phyloP scores from a whole-genome alignment of 2,888 invertebrate genomes.

The Calliphora vomitoria region DNA sequence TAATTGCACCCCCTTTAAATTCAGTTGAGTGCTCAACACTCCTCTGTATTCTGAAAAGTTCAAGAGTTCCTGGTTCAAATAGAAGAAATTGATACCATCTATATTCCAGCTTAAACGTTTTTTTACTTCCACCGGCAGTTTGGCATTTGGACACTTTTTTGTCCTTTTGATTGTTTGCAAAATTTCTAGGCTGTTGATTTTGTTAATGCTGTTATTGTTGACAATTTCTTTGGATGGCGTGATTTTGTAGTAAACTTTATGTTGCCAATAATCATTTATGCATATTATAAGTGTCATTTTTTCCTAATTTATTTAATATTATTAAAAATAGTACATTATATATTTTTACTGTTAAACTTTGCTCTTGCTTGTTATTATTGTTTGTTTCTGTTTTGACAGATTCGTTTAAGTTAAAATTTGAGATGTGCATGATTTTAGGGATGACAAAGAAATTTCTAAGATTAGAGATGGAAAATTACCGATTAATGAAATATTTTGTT shows the following conservation, averaged over 20 bases:
- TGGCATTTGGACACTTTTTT: background rate
- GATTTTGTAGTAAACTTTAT: conserved; percentile 76
- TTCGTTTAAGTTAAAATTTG: background rate
- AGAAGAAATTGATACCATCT: conserved; percentile 79
- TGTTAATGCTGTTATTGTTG: conserved; percentile 32
- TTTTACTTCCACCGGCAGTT: conserved; percentile 51
- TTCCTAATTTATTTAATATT: conserved; percentile 30
- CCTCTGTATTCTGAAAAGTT: conserved; percentile 76
- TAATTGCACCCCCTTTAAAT: conserved; percentile 74
- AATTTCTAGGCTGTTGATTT: conserved; percentile 29
- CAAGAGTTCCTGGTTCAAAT: conserved; percentile 79
- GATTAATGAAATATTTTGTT: background rate
- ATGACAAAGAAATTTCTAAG: background rate
- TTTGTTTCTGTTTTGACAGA: conserved; percentile 25
- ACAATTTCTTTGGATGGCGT: conserved; percentile 27
- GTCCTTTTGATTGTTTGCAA: conserved; percentile 21
- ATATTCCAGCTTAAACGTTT: conserved; percentile 75
- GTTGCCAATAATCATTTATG: conserved; percentile 79
- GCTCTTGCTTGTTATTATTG: background rate
- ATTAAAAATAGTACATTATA: conserved; percentile 33
- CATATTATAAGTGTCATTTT: conserved; percentile 79
- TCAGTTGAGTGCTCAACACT: conserved; percentile 70
- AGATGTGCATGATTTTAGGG: conserved; percentile 30
- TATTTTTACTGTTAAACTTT: conserved; percentile 36
- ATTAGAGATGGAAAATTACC: background rate